Evolutionary conservation across 2,113 vertebrate genomes (phyloP).

Genomic region (Propithecus coquereli): DNA sequence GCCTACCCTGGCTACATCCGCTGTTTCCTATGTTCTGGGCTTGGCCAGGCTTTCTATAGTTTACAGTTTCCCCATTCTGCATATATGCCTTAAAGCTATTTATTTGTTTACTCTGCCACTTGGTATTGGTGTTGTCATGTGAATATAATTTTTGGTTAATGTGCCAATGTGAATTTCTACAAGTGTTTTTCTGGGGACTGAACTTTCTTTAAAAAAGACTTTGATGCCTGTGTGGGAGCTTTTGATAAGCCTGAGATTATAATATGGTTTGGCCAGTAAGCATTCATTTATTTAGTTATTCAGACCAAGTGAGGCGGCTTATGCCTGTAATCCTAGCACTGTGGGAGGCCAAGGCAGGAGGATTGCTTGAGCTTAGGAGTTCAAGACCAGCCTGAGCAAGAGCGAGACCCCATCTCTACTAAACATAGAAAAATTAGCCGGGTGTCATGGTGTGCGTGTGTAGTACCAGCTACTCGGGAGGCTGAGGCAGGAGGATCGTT

Average conservation of each 20-base stretch:
- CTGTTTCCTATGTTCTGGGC: neutral
- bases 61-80: neutral
- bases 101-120: constrained; percentile 25
- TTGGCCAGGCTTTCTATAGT: neutral
- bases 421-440: too few relatives aligned
- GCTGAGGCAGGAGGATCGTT: too few relatives aligned
- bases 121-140: neutral
- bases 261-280: neutral
- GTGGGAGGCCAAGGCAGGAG: too few relatives aligned
- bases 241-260: neutral
- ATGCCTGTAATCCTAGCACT: too few relatives aligned
- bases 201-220: constrained; percentile 4
- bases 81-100: neutral
- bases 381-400: too few relatives aligned
- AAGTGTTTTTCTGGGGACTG: neutral
- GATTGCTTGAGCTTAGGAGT: too few relatives aligned
- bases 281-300: neutral
- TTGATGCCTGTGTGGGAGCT: neutral
- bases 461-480: too few relatives aligned
- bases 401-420: too few relatives aligned
- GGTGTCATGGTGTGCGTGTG: too few relatives aligned
- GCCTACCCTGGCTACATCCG: neutral
- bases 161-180: constrained; percentile 36
- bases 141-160: constrained; percentile 14
- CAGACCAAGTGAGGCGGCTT: neutral